Base-by-base conservation (phyloP, 2,797 vertebrate species). In the Semotilus atromaculatus region DNA sequence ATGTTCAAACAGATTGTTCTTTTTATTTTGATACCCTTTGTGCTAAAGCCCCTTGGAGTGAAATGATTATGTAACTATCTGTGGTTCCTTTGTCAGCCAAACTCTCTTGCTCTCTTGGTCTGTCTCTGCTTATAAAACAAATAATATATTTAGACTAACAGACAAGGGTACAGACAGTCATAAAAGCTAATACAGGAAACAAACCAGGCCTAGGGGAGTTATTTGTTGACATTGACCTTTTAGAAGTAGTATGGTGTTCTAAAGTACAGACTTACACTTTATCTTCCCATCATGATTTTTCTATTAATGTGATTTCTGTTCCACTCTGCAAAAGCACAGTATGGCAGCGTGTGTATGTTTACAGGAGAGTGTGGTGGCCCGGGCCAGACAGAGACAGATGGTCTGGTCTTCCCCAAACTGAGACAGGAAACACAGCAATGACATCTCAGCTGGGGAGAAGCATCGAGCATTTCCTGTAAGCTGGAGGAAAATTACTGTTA, bases 391-490 rank as follows among this genome's bases (percentile, higher is more conserved):
- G 74, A 84, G 75, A 88, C 84, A 87, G 86, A 88, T 88, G 86
- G 86, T 83, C 85, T 74, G 80, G 86, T 84, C 82, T 88, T 84
- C 60, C 87, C 85, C 81, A 84, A 80, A 86, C 45, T 86, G 68
- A 81, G 72, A 84, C 82, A 86, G 88, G 84, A 89, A 89, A 86
- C 73, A 89, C 48, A 81, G 80, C 79, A 67, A 84, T 87, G 58
- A 74, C 84, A 75, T 86, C 88, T 86, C 86, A 84, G 84, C 72
- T 78, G 76, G 86, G 77, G 51, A 79, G 81, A 80, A 62, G 58
- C 86, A 76, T 81, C 29, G 5, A 86, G 84, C 83, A 77, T 78
- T 26, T 43, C 62, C 43, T 81, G 55, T 36, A 68, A 53, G n/a
- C 34, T 55, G 60, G 45, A 83, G 36, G 36, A 58, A 77, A 80